Evolutionary conservation across 2,888 invertebrate species (phyloP), one percentile per base, ranked within the genome.

Genomic region (Polydrusus tereticollis): DNA sequence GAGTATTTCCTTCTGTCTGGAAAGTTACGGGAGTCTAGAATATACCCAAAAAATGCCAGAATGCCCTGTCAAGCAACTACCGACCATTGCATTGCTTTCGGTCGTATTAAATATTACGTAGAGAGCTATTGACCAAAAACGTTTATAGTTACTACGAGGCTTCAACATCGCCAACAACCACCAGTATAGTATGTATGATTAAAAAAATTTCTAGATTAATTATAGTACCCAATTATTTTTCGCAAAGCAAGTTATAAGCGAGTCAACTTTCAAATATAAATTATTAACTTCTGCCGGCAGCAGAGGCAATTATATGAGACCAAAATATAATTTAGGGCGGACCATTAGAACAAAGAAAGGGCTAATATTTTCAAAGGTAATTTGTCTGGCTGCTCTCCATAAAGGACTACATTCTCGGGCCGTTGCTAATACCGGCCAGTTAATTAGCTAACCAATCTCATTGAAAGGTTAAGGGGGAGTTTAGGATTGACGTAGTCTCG

Each of bases 291-390:
- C 50, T 47, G 63, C 63, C 29, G 20, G 20, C 45, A 47, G 47
- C 63, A 43, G 63, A 47, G 45, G 47, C 63, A 63, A 63, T 63
- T 47, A 63, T 63, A 47, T 63, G 23, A 63, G 50, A 47, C 47
- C 63, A 63, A 47, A 63, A 63, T 63, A 63, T 63, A 63, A 63
- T 63, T 63, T 63, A 63, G 63, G 47, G 50, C 8, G 33, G 33
- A 20, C 63, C 63, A 63, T 63, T 63, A 63, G 63, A 63, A 63
- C 47, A 63, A 50, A 63, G 63, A 45, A 36, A 29, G 20, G 50
- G 47, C 63, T 63, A 63, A 63, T 63, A 63, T 63, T 63, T 63
- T 47, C 63, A 63, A 63, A 63, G 50, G 63, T 63, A 63, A 63
- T 63, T 63, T 63, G 63, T 45, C 63, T 63, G 63, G 47, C 63